A percentile compares a stretch with the other conserved stretches of the same genome.
Conservation (phyloP, 1,140 invertebrate genomes). For the Rhagoletis zephyria region DNA sequence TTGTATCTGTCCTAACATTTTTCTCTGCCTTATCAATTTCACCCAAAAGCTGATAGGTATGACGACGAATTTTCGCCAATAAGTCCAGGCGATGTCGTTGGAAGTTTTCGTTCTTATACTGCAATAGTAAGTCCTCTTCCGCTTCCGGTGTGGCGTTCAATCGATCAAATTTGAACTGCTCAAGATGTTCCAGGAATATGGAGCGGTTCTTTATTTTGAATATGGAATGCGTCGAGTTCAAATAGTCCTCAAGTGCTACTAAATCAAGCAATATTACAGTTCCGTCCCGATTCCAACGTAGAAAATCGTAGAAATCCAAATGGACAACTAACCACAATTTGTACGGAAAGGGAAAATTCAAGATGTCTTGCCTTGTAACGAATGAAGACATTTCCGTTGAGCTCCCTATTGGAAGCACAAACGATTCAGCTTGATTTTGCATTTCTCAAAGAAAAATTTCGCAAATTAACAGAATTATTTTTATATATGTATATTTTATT, state of each 20-base stretch:
- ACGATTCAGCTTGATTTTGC: not conserved
- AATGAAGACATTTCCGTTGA: not conserved
- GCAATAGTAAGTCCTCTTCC: conserved; percentile 54
- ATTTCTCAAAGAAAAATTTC: not conserved
- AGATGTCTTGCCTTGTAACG: conserved; percentile 51
- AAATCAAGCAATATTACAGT: conserved; percentile 55
- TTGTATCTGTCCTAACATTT: not conserved
- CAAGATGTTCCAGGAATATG: conserved; percentile 53
- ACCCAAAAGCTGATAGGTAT: conserved; percentile 51
- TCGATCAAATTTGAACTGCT: conserved; percentile 54
- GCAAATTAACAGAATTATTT: not conserved
- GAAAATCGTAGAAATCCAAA: conserved; percentile 51
- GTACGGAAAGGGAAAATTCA: conserved; percentile 58
- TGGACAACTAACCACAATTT: conserved; percentile 57
- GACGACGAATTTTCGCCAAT: conserved; percentile 53
- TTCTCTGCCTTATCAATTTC: not conserved
- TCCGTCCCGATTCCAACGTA: conserved; percentile 58
- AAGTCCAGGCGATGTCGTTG: conserved; percentile 57
- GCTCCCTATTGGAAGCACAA: not conserved
- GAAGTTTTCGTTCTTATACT: conserved; percentile 55
- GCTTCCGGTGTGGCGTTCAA: conserved; percentile 54
- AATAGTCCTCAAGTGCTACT: conserved; percentile 49
- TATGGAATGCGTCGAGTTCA: conserved; percentile 53
- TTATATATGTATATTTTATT: conserved; percentile 2
- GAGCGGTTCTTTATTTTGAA: conserved; percentile 57